A percentile compares a stretch with the other conserved stretches of the same genome.
These are phyloP conservation scores for Caenorhabditis sinica DNA, from an alignment of 2,888 invertebrate species.

Conservation along the genomic window DNA sequence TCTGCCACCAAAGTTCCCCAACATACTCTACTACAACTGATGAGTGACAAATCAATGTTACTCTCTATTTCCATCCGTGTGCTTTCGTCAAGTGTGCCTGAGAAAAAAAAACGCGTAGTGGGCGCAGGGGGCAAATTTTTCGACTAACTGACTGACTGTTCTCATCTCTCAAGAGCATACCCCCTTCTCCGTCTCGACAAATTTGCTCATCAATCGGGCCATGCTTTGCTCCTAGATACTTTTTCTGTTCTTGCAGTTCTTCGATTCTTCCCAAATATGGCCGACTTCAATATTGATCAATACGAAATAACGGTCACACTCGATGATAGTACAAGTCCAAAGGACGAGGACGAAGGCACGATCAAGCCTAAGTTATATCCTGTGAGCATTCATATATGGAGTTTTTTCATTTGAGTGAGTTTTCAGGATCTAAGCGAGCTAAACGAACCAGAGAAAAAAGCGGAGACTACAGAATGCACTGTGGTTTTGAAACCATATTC, in stretches of 20 bases:
- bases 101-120: constrained; percentile 13
- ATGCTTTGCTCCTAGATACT: constrained; percentile 24
- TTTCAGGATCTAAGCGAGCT: constrained; percentile 25
- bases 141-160: constrained; percentile 25
- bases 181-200: neutral
- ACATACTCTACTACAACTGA: constrained; percentile 10
- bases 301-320: constrained; percentile 63
- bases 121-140: neutral
- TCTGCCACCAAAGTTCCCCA: constrained; percentile 3
- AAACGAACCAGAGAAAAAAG: neutral
- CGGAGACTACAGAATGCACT: constrained; percentile 17
- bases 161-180: constrained; percentile 46
- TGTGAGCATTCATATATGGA: neutral
- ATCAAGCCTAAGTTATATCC: constrained; percentile 41
- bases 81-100: constrained; percentile 16
- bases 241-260: constrained; percentile 20
- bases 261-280: constrained; percentile 40
- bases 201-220: constrained; percentile 25
- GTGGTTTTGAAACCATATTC: neutral
- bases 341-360: constrained; percentile 30
- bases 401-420: neutral
- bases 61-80: constrained; percentile 18
- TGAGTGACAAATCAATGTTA: constrained; percentile 24
- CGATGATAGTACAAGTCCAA: constrained; percentile 30
- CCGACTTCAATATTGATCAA: constrained; percentile 66